A percentile compares a stretch with the other conserved stretches of the same genome.
Evolutionary conservation across 2,888 invertebrate genomes (phyloP).

Genomic region (Seira musarum): DNA sequence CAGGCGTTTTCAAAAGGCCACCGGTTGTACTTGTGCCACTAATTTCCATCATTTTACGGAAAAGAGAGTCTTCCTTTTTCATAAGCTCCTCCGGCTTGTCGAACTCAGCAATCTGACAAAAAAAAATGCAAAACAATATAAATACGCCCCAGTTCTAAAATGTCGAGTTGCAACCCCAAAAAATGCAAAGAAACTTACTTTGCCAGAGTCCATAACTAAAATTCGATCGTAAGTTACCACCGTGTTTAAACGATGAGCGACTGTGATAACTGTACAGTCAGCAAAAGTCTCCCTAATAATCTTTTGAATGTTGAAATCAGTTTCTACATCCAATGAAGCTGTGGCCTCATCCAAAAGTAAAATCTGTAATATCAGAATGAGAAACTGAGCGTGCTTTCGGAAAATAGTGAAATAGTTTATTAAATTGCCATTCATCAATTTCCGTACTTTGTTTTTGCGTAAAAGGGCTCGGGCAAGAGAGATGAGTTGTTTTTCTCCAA

Average conservation of each 20-base stretch:
- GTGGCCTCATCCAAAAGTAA: constrained; percentile 76
- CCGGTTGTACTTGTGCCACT: too few relatives aligned
- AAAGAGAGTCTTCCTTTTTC: constrained; percentile 73
- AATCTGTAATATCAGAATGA: too few relatives aligned
- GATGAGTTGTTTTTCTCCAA: constrained; percentile 71
- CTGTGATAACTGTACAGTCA: constrained; percentile 74
- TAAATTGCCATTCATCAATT: too few relatives aligned
- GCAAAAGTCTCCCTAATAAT: constrained; percentile 74
- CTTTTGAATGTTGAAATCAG: constrained; percentile 75
- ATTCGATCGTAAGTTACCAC: constrained; percentile 73
- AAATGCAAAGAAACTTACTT: constrained; percentile 68
- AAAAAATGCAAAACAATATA: neutral
- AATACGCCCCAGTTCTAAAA: too few relatives aligned
- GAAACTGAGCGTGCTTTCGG: too few relatives aligned
- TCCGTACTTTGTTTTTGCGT: constrained; percentile 71
- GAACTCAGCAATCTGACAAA: constrained; percentile 72
- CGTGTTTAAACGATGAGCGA: constrained; percentile 75
- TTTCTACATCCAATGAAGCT: constrained; percentile 75
- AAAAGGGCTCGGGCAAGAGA: constrained; percentile 71
- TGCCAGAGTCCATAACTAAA: constrained; percentile 70
- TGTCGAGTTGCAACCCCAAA: neutral
- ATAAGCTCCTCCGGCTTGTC: constrained; percentile 73
- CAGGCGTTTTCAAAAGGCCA: too few relatives aligned
- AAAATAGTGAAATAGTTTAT: too few relatives aligned
- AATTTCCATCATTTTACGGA: constrained; percentile 73